Evolutionary conservation across 2,797 vertebrate species (phyloP).

Genomic region (Clarias platycephalus): DNA sequence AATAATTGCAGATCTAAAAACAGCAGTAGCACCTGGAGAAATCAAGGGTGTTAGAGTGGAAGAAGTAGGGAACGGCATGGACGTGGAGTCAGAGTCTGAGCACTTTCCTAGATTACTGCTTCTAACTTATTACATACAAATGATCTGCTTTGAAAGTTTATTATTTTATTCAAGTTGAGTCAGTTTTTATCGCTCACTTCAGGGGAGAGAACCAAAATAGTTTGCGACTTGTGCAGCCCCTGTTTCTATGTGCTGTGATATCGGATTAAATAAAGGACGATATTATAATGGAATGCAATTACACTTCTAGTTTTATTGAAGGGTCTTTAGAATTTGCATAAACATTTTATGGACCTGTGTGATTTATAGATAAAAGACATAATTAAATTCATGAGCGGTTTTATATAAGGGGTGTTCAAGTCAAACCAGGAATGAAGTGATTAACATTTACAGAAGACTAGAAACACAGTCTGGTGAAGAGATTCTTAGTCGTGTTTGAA

Average conservation of each 20-base stretch:
- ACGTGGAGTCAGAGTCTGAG: neutral
- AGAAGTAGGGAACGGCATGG: slow-evolving; percentile 24
- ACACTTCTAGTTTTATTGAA: neutral
- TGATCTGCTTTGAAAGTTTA: slow-evolving; percentile 3
- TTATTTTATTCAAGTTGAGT: neutral
- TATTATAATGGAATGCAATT: neutral
- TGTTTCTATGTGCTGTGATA: neutral
- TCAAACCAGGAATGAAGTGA: no score
- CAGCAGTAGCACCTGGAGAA: slow-evolving; percentile 46
- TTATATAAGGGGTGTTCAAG: neutral
- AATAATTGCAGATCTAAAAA: slow-evolving; percentile 57
- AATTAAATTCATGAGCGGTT: neutral
- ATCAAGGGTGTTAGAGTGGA: slow-evolving; percentile 14
- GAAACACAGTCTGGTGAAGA: no score
- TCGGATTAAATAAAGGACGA: neutral
- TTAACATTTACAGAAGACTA: no score
- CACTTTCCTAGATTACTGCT: slow-evolving; percentile 23
- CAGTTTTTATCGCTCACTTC: neutral
- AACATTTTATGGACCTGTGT: neutral
- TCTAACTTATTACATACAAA: slow-evolving; percentile 18
- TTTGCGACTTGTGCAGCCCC: neutral
- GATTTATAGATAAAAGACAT: neutral
- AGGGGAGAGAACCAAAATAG: neutral
- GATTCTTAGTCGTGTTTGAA: no score
- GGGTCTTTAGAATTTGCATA: neutral